Conservation (phyloP, 2,113 vertebrate genomes). For the Rousettus leschenaultii region DNA sequence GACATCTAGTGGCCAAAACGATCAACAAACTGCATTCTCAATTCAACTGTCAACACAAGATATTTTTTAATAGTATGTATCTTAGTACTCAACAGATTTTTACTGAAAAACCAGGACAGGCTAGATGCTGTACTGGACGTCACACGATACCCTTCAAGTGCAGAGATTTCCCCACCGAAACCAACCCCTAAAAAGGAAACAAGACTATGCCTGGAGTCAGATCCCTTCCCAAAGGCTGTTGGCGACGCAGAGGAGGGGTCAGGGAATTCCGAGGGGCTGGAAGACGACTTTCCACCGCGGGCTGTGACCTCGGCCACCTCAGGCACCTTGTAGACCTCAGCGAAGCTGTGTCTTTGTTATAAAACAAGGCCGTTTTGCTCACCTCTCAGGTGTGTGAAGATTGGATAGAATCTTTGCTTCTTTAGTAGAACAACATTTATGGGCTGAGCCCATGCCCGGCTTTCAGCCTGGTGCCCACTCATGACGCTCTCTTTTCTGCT, state of each 20-base stretch:
- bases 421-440: rapidly evolving
- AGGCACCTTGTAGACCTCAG: rapidly evolving
- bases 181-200: not conserved
- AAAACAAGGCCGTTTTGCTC: not conserved
- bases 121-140: not conserved
- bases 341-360: rapidly evolving
- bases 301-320: no score
- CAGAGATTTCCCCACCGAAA: not conserved
- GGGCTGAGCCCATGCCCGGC: rapidly evolving
- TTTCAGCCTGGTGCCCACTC: rapidly evolving
- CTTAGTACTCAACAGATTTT: not conserved
- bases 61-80: rapidly evolving
- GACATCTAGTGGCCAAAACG: conserved; percentile 67
- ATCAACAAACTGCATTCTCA: not conserved
- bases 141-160: no score
- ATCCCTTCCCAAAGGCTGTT: not conserved
- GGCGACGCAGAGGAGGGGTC: not conserved
- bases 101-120: not conserved
- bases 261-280: rapidly evolving
- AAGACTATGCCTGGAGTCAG: no score
- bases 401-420: not conserved
- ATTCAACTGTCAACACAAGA: rapidly evolving
- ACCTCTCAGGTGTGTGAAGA: rapidly evolving
- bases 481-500: rapidly evolving
- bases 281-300: rapidly evolving